phyloP scores from a whole-genome alignment of 2,113 vertebrate genomes.

The Mobula hypostoma region DNA sequence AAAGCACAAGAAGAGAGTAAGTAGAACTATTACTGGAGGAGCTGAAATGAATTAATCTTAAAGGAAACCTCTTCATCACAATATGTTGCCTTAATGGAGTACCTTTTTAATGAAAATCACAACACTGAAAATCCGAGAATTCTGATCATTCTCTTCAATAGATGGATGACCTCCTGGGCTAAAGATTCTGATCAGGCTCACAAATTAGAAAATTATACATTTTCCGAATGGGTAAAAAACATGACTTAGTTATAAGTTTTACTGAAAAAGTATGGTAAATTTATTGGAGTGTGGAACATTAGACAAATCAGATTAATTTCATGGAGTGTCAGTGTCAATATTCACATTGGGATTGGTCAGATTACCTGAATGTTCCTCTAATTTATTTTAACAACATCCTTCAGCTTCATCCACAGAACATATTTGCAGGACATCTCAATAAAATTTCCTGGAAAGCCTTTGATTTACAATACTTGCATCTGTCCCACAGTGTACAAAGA shows the following conservation, averaged over 20 bases:
- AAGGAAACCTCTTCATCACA: neutral
- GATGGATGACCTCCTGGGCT: neutral
- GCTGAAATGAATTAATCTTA: neutral
- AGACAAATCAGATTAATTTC: neutral
- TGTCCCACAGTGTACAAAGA: neutral
- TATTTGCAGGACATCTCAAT: neutral
- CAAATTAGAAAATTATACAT: neutral
- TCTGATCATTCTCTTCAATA: neutral
- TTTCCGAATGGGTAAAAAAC: neutral
- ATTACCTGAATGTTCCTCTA: neutral
- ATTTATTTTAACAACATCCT: neutral
- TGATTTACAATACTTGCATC: neutral
- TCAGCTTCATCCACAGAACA: neutral
- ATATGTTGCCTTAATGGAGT: neutral
- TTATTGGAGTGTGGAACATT: neutral
- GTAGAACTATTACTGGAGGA: neutral
- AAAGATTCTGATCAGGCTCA: neutral
- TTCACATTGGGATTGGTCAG: neutral
- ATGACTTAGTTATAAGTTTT: neutral
- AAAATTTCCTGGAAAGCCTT: constrained; percentile 16
- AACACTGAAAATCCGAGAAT: neutral
- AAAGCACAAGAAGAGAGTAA: too few species aligned
- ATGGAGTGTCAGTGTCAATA: neutral
- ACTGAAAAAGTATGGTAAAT: neutral
- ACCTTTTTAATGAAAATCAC: neutral